Evolutionary conservation across 1,140 invertebrate genomes (phyloP), one percentile per base, ranked within the genome.

Genomic region (Nebria ingens): DNA sequence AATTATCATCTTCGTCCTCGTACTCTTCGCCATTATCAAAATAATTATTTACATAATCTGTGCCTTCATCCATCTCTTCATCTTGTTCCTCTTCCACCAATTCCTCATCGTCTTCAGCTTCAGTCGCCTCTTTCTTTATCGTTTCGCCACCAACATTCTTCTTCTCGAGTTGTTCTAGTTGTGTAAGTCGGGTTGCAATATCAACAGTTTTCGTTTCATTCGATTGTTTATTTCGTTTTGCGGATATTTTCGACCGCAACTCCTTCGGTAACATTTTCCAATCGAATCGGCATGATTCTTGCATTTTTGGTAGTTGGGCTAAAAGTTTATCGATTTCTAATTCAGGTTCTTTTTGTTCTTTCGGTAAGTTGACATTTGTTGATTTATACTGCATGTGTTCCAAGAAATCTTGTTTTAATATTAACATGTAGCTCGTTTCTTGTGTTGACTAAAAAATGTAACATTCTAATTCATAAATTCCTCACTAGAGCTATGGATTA

Each of bases 11-110:
- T 62, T 91, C 88, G 61, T 91, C 88, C 62, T 89, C 82, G 69
- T 87, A 91, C 21, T 77, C 80, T 72, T 92, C 89, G 13, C 89
- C 89, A 73, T 91, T 91, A 68, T 93, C 89, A 70, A 91, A 92
- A 65, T 90, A 91, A 66, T 82, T 87, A 62, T 86, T 85, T 1
- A 80, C 81, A 71, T 91, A 91, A 70, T 86, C 83, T n/a, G 83
- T 86, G 19, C 82, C 84, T 59, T 84, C 80, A 61, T 84, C 83
- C 79, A 84, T 83, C 64, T 85, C 82, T 58, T 83, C 80, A 58
- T 85, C 81, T 19, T 71, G 50, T 19, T 78, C 75, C 1, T 77
- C 74, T 15, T 76, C 72, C 45, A 74, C 74, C 40, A 74, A 69
- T 21, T 75, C 73, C 54, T 75, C 76, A 13, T 75, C 68, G 2